These are phyloP conservation scores for Eulemur rubriventer DNA, from an alignment of 2,797 vertebrate species.

Conservation along the genomic window DNA sequence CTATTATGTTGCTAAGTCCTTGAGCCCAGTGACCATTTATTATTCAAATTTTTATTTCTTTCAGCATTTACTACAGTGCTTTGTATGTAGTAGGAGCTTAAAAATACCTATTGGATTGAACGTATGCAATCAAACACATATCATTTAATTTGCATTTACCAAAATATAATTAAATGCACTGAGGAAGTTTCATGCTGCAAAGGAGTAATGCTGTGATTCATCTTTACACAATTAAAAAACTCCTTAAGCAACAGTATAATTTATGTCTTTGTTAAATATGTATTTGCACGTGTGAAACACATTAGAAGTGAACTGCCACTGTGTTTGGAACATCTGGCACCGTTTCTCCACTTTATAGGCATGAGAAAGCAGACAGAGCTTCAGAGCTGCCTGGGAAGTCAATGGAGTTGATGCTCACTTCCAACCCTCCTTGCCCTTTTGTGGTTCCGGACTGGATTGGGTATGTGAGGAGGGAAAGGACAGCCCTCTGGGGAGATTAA, in stretches of 20 bases:
- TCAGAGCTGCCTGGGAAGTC: neutral
- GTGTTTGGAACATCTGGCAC: neutral
- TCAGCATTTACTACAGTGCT: neutral
- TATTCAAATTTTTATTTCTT: neutral
- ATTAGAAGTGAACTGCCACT: neutral
- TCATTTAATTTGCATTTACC: neutral
- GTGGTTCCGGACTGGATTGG: slow-evolving; percentile 25
- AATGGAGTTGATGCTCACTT: neutral
- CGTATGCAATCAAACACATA: neutral
- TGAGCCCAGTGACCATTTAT: neutral
- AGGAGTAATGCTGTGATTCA: neutral
- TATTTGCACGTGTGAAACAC: neutral
- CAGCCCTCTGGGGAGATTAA: slow-evolving; percentile 65
- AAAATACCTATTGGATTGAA: neutral
- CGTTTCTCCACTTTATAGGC: neutral
- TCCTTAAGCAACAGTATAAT: neutral
- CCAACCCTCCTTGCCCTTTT: slow-evolving; percentile 9
- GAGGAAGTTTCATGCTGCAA: neutral
- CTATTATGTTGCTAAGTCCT: neutral
- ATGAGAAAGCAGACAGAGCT: neutral
- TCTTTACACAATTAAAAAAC: neutral
- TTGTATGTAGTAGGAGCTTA: neutral
- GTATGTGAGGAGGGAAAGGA: slow-evolving; percentile 38
- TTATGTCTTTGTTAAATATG: neutral
- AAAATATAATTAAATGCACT: neutral